Conservation (phyloP, 2,888 invertebrate species). For the Chrysolina oricalcia region DNA sequence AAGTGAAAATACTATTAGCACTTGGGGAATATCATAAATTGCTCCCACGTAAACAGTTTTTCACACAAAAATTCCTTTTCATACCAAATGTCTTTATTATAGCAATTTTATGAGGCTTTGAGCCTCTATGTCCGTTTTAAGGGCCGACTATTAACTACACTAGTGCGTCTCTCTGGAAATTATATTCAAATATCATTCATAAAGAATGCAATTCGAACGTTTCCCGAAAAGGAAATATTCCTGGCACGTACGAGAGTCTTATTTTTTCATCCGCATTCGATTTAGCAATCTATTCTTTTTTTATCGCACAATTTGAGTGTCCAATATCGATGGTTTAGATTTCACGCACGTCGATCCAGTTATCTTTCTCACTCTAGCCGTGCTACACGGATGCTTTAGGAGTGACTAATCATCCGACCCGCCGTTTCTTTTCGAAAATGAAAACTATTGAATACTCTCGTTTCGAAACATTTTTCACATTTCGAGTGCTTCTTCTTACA, state of each 20-base stretch:
- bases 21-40: no score
- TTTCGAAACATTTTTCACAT: no score
- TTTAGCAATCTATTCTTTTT: constrained; percentile 70
- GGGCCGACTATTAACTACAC: no score
- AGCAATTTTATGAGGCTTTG: no score
- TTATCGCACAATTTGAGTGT: constrained; percentile 70
- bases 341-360: constrained; percentile 55
- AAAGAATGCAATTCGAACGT: constrained; percentile 60
- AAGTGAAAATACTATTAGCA: no score
- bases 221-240: constrained; percentile 59
- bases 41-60: no score
- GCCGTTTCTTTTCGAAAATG: background rate
- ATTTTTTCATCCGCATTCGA: constrained; percentile 70
- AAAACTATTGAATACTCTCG: background rate
- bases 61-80: no score
- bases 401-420: background rate
- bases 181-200: constrained; percentile 66
- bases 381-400: background rate
- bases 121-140: no score
- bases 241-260: constrained; percentile 67
- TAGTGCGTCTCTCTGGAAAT: constrained; percentile 18
- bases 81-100: no score
- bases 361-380: constrained; percentile 42
- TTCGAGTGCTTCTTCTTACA: no score
- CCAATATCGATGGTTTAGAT: constrained; percentile 61